phyloP scores from a whole-genome alignment of 2,113 vertebrate species.

The Phrynocephalus versicolor region DNA sequence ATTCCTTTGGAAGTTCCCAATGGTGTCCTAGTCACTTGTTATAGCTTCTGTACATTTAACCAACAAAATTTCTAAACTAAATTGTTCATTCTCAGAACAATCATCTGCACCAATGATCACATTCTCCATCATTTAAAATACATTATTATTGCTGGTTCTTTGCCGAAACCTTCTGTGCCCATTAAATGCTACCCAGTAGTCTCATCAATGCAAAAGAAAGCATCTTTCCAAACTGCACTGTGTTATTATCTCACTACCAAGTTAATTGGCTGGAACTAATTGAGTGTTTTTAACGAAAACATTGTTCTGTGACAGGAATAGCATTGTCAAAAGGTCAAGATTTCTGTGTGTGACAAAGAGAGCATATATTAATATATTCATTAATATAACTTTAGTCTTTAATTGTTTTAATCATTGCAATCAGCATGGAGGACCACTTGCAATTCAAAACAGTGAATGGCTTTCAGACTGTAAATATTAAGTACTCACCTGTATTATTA shows the following conservation, averaged over 20 bases:
- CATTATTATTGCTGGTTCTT: no score
- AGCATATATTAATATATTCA: slow-evolving; percentile 55
- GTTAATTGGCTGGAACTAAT: slow-evolving; percentile 1
- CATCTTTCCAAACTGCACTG: no score
- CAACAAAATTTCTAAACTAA: no score
- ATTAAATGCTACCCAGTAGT: no score
- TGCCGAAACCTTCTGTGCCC: no score
- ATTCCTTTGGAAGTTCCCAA: no score
- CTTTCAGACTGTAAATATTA: slow-evolving; percentile 44
- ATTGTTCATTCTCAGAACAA: no score
- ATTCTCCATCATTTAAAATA: no score
- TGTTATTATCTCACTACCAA: slow-evolving; percentile 19
- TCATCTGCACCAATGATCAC: no score
- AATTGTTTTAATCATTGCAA: slow-evolving; percentile 67
- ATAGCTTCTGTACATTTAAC: no score
- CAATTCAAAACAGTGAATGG: slow-evolving; percentile 56
- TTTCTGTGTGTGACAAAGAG: slow-evolving; percentile 46
- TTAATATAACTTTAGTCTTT: slow-evolving; percentile 42
- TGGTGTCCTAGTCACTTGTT: no score
- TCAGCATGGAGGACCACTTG: slow-evolving; percentile 49
- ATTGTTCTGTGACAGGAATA: neutral
- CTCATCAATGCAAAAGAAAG: no score
- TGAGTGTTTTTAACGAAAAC: slow-evolving; percentile 19
- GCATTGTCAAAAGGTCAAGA: slow-evolving; percentile 9
- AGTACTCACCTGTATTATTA: slow-evolving; percentile 47